Evolutionary conservation across 2,888 invertebrate species (phyloP).

Genomic region (Harmothoe impar): DNA sequence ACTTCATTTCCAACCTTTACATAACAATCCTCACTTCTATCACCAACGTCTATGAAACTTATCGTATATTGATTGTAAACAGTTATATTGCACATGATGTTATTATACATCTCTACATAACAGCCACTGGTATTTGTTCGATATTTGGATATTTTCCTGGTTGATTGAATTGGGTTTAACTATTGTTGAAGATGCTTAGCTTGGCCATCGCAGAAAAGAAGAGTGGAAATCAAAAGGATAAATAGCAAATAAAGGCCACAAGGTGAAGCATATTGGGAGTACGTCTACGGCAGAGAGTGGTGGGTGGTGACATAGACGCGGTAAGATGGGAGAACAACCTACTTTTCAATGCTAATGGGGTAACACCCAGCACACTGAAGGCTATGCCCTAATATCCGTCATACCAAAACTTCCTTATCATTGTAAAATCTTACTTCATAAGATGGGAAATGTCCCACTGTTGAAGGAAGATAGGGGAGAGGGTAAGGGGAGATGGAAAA

Average conservation of each 20-base stretch:
- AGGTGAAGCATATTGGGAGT: not conserved
- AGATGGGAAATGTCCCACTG: conserved; percentile 62
- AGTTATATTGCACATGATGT: not conserved
- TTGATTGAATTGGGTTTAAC: too few species aligned
- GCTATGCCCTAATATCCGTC: conserved; percentile 57
- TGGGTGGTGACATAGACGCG: conserved; percentile 12
- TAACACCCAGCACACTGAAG: conserved; percentile 48
- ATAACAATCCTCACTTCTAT: not conserved
- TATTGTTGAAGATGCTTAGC: too few species aligned
- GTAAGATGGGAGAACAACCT: conserved; percentile 52
- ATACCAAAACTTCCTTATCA: conserved; percentile 62
- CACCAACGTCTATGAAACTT: conserved; percentile 13
- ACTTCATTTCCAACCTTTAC: conserved; percentile 19
- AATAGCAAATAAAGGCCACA: not conserved
- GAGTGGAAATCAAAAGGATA: conserved; percentile 12
- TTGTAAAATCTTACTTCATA: conserved; percentile 64
- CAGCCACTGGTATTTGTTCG: not conserved
- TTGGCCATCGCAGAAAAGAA: conserved; percentile 7
- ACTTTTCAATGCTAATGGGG: conserved; percentile 46
- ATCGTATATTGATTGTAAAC: not conserved
- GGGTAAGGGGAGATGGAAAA: not conserved
- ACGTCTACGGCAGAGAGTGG: not conserved
- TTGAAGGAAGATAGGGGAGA: not conserved
- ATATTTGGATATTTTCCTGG: too few species aligned
- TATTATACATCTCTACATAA: not conserved